A percentile compares a stretch with the other conserved stretches of the same genome.
Conservation (phyloP, 2,888 invertebrate species). For the Drosophila yooni region DNA sequence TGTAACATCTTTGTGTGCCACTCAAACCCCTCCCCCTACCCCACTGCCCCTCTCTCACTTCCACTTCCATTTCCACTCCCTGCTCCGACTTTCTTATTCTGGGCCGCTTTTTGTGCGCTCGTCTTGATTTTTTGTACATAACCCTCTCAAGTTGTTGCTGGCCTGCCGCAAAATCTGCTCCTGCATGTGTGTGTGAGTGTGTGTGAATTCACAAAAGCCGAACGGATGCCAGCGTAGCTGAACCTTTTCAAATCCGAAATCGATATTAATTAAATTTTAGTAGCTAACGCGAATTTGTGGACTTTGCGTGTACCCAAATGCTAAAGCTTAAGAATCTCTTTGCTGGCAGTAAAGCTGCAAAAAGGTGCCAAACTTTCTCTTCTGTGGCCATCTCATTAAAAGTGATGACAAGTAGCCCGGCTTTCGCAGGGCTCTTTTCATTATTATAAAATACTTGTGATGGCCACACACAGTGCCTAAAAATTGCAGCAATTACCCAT, state of each 20-base stretch:
- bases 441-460: slow-evolving; percentile 49
- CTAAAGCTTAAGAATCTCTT: slow-evolving; percentile 51
- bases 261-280: slow-evolving; percentile 82
- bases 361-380: slow-evolving; percentile 66
- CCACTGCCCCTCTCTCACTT: not conserved
- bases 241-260: slow-evolving; percentile 80
- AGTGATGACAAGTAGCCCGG: slow-evolving; percentile 72
- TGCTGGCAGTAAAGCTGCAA: slow-evolving; percentile 11
- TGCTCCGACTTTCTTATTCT: slow-evolving; percentile 16
- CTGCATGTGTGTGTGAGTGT: slow-evolving; percentile 17
- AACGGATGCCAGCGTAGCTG: slow-evolving; percentile 36
- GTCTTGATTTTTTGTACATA: slow-evolving; percentile 51
- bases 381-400: slow-evolving; percentile 74
- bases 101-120: slow-evolving; percentile 57
- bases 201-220: slow-evolving; percentile 33
- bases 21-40: not conserved
- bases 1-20: slow-evolving; percentile 74
- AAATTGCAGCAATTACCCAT: slow-evolving; percentile 19
- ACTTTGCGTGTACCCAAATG: slow-evolving; percentile 45
- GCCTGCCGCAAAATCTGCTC: slow-evolving; percentile 71
- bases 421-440: slow-evolving; percentile 48
- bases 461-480: not conserved
- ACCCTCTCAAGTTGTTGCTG: slow-evolving; percentile 75
- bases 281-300: slow-evolving; percentile 65
- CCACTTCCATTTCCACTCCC: not conserved